Evolutionary conservation across 2,888 invertebrate genomes (phyloP), one percentile per base, ranked within the genome.

Genomic region (Colostygia pectinataria): DNA sequence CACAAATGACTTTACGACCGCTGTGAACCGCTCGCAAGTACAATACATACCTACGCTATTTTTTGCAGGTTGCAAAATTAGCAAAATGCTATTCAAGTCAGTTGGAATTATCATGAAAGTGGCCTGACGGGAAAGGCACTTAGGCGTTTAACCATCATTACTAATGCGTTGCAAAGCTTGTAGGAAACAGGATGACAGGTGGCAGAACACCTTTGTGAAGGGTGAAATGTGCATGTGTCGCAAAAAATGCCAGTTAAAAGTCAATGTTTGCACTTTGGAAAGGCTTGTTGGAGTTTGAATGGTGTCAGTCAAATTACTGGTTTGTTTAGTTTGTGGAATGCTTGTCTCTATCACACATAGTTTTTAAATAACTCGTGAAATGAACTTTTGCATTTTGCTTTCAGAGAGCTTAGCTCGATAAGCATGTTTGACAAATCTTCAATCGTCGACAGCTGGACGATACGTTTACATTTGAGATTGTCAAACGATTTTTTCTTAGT

Each of bases 131-230:
- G 38, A 48, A 41, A 55, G 9, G 38, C 37, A 48, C 34, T 43
- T 46, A 23, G 29, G 2, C 27, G 39, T 49, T 53, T 37, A 53
- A 42, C 47, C 31, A 53, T 48, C 53, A 55, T 57, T 54, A 46
- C 39, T 52, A 56, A 56, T 50, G 34, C 47, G 36, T 52, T 53
- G 53, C 57, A 52, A 60, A 52, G 29, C 37, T 48, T 48, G 61
- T 50, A 57, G 55, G 59, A 50, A 65, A 63, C 64, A 68, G 74
- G 64, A 67, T 53, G 68, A 57, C 72, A 73, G 72, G 67, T 71
- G 59, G 53, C 40, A 43, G 51, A 55, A 63, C 72, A 73, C 70
- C 72, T 73, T 73, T 65, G 42, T 52, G 13, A 48, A 47, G 53
- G 56, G 56, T 28, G 43, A 45, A 57, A 53, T 53, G 48, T 45